Evolutionary conservation across 1,140 invertebrate species (phyloP).

Genomic region (Bombus fervidus): DNA sequence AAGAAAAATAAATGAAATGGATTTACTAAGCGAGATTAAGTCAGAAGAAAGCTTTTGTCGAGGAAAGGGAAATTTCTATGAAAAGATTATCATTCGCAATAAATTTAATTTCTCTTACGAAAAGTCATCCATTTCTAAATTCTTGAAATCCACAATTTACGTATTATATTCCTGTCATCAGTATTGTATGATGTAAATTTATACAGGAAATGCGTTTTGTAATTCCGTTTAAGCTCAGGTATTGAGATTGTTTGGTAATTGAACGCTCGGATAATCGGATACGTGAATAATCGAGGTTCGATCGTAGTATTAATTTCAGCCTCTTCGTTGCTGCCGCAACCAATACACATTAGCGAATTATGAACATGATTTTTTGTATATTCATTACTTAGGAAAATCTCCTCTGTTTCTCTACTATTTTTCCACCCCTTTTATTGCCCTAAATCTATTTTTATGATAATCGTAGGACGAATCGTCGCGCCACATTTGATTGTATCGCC

Average conservation of each 20-base stretch:
- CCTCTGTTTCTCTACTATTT: background rate
- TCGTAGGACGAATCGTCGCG: constrained; percentile 9
- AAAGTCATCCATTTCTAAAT: background rate
- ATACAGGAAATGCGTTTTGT: constrained; percentile 1
- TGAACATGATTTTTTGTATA: background rate
- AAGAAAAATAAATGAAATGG: background rate
- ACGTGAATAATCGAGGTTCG: constrained; percentile 26
- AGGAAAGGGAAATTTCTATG: background rate
- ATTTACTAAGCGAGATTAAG: background rate
- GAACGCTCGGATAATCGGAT: constrained; percentile 3
- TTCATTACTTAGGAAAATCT: background rate
- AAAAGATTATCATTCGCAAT: background rate
- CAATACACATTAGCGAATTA: background rate
- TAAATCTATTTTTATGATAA: background rate
- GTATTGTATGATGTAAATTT: background rate
- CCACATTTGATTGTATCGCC: constrained; percentile 38
- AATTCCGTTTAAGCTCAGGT: constrained; percentile 8
- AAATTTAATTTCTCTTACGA: background rate
- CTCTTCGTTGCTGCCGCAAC: background rate
- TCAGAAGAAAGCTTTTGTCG: background rate
- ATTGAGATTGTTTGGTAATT: constrained; percentile 26
- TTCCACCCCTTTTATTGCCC: background rate
- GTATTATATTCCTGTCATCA: background rate
- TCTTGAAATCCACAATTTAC: background rate
- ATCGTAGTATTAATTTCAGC: constrained; percentile 9